These are phyloP conservation scores for Hemichromis elongatus DNA, from an alignment of 2,113 vertebrate species.

Conservation along the genomic window DNA sequence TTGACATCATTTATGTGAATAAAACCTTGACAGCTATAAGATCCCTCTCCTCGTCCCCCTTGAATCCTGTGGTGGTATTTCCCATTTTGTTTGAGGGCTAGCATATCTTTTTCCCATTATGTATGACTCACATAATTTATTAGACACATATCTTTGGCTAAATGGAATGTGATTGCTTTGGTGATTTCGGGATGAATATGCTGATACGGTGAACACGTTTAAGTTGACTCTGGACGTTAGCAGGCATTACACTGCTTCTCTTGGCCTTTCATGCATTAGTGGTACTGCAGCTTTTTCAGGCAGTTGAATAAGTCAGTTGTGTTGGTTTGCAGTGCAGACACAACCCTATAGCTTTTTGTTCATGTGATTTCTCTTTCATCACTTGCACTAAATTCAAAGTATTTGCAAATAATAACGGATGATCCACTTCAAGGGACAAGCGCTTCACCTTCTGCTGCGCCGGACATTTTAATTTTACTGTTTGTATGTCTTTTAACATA, in stretches of 20 bases:
- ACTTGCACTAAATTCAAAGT: not conserved
- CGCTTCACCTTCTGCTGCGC: not conserved
- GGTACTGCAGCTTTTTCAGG: not conserved
- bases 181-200: not conserved
- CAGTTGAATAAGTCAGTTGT: not conserved
- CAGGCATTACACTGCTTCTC: not conserved
- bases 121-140: not conserved
- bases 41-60: not conserved
- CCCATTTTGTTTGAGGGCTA: not conserved
- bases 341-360: not conserved
- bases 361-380: not conserved
- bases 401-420: not conserved
- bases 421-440: not conserved
- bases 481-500: not conserved
- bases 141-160: not conserved
- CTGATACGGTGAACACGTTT: accelerated
- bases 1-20: not conserved
- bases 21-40: not conserved
- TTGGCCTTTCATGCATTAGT: not conserved
- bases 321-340: not conserved
- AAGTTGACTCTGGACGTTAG: not conserved
- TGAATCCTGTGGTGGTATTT: too few relatives aligned
- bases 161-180: not conserved
- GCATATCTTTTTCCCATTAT: not conserved
- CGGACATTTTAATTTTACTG: not conserved